These are phyloP conservation scores for Albula goreensis DNA, from an alignment of 2,113 vertebrate genomes.

Conservation along the genomic window DNA sequence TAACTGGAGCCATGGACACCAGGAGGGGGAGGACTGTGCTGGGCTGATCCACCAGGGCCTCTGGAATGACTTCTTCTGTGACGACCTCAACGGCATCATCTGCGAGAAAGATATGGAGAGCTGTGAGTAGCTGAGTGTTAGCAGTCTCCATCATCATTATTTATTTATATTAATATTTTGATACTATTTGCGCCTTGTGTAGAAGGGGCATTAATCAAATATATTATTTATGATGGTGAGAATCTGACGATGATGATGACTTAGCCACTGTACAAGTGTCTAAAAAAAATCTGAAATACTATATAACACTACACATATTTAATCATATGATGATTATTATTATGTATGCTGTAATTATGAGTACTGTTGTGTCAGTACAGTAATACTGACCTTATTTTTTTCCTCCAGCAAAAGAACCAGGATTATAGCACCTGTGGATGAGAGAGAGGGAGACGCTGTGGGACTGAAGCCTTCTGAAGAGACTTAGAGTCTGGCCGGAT, in stretches of 20 bases:
- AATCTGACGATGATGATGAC: too few relatives aligned
- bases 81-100: constrained; percentile 85
- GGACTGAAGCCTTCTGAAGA: not conserved
- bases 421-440: constrained; percentile 44
- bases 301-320: too few relatives aligned
- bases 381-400: not conserved
- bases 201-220: too few relatives aligned
- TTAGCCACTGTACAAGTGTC: too few relatives aligned
- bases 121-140: constrained; percentile 43
- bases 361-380: not conserved
- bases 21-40: constrained; percentile 84
- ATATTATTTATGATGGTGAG: too few relatives aligned
- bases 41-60: constrained; percentile 80
- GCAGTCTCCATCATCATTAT: too few relatives aligned
- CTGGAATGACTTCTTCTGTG: constrained; percentile 94
- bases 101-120: constrained; percentile 82
- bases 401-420: constrained; percentile 41
- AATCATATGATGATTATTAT: not conserved
- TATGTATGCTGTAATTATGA: not conserved
- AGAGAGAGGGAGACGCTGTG: not conserved
- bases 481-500: constrained; percentile 14
- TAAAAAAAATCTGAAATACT: too few relatives aligned
- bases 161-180: too few relatives aligned
- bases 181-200: too few relatives aligned
- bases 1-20: constrained; percentile 83